Base-by-base conservation (phyloP, 2,113 vertebrate species). In the Callocephalon fimbriatum region DNA sequence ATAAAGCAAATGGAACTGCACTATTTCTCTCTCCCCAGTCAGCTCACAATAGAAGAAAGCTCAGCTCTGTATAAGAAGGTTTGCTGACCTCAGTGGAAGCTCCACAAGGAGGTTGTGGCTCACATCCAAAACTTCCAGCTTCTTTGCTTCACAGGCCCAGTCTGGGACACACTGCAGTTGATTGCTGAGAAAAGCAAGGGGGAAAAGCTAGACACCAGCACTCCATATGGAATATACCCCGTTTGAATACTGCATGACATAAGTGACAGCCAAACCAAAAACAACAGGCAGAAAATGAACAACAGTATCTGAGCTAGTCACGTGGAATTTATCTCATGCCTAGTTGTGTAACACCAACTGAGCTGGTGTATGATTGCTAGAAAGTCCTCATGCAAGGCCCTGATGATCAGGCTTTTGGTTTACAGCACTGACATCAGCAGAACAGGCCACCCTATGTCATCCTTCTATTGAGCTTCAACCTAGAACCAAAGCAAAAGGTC, bases 81-180 rank as follows among this genome's bases (percentile, higher is more conserved):
- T 91, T 86, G 77, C 97, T 95, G 86, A 99, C 99, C 99, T 99
- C 23, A 97, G 75, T 27, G 99, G 99, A 89, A 99, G 95, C 79
- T 99, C 99, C 85, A 98, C 97, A 92, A 99, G 98, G 61, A 99
- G 97, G 96, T 99, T 99, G 97, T 98, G 97, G 62, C 99, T 98
- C 94, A 99, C 61, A 61, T 99, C 99, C 97, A 99, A 92, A 98
- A 99, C 96, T 98, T 99, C 99, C 79, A 99, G 97, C 97, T 99
- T 99, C 95, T 98, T 99, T 97, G 99, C 98, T 98, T 99, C 99
- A 97, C 99, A 99, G 86, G 99, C 98, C 99, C 99, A 99, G 93
- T 99, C 99, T 32, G 99, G 99, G 71, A 99, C 92, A 91, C 98
- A 98, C 82, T 99, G 99, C 93, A 99, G 97, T 38, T 99, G 98